Percentiles rank a stretch among this genome's conserved stretches.
Evolutionary conservation across 2,888 invertebrate species (phyloP).

Genomic region (Luffia ferchaultella): DNA sequence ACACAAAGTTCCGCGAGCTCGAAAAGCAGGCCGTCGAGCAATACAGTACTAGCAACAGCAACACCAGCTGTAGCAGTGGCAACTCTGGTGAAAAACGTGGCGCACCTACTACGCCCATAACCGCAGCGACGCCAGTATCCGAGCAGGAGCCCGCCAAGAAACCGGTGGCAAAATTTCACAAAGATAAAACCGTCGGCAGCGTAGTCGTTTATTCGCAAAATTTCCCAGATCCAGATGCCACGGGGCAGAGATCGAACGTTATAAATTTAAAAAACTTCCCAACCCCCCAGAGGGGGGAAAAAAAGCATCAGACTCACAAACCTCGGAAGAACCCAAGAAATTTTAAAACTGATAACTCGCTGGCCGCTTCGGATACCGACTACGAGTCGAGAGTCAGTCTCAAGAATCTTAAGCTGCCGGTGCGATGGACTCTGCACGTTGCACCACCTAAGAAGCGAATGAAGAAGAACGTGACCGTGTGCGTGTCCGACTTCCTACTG

Average conservation of each 20-base stretch:
- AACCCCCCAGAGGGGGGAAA: conserved; percentile 63
- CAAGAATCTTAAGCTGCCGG: conserved; percentile 34
- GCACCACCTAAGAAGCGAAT: conserved; percentile 32
- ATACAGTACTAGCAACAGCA: conserved; percentile 62
- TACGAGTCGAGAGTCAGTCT: conserved; percentile 37
- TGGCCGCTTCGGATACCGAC: conserved; percentile 52
- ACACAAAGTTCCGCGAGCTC: conserved; percentile 67
- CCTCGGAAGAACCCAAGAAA: conserved; percentile 31
- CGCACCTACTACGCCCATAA: conserved; percentile 19
- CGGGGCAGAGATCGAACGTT: conserved; percentile 40
- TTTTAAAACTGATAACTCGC: conserved; percentile 37
- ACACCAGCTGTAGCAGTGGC: conserved; percentile 55
- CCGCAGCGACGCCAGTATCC: conserved; percentile 22
- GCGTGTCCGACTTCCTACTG: conserved; percentile 49
- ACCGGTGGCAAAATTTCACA: conserved; percentile 42
- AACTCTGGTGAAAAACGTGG: conserved; percentile 40
- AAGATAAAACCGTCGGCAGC: conserved; percentile 47
- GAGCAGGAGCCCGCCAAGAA: conserved; percentile 25
- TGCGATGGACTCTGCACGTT: conserved; percentile 46
- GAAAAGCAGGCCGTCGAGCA: conserved; percentile 74
- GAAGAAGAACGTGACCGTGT: conserved; percentile 43
- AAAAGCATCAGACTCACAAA: conserved; percentile 48
- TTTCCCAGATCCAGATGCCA: conserved; percentile 48
- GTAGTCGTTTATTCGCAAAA: conserved; percentile 56
- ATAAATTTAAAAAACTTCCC: conserved; percentile 63